Percentiles rank a stretch among this genome's conserved stretches.
Conservation (phyloP, 2,888 invertebrate species). For the Apamea sordens region DNA sequence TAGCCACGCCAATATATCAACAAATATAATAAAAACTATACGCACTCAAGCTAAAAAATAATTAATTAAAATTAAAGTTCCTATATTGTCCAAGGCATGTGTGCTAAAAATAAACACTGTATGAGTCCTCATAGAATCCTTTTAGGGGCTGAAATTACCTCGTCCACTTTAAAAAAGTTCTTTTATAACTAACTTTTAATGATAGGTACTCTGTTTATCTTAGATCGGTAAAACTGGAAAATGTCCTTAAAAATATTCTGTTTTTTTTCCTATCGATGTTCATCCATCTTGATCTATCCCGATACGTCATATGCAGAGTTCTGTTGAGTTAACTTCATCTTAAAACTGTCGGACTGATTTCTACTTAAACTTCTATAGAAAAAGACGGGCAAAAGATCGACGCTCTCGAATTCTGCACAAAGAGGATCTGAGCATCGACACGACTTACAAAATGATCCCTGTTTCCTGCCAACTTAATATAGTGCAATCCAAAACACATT, state of each 20-base stretch:
- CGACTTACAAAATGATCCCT: background rate
- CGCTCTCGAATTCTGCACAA: background rate
- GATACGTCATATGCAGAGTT: background rate
- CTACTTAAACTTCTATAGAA: background rate
- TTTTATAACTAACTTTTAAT: background rate
- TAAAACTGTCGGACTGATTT: background rate
- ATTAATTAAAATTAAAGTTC: too few relatives aligned
- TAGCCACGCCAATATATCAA: too few relatives aligned
- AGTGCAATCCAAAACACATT: slow-evolving; percentile 1
- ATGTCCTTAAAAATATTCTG: background rate
- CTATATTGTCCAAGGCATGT: too few relatives aligned
- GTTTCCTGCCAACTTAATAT: slow-evolving; percentile 12
- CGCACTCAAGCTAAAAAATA: too few relatives aligned
- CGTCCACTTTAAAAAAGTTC: background rate
- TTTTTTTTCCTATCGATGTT: background rate
- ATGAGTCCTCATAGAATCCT: too few relatives aligned
- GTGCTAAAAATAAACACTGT: too few relatives aligned
- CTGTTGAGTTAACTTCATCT: background rate
- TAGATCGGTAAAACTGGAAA: background rate
- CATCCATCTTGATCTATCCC: background rate
- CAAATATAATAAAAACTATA: too few relatives aligned
- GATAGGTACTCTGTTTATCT: background rate
- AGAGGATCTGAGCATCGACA: background rate
- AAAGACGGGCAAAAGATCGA: background rate
- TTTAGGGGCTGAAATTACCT: background rate